Base-by-base conservation (phyloP, 2,113 vertebrate species). In the Trochalopteron elliotii region DNA sequence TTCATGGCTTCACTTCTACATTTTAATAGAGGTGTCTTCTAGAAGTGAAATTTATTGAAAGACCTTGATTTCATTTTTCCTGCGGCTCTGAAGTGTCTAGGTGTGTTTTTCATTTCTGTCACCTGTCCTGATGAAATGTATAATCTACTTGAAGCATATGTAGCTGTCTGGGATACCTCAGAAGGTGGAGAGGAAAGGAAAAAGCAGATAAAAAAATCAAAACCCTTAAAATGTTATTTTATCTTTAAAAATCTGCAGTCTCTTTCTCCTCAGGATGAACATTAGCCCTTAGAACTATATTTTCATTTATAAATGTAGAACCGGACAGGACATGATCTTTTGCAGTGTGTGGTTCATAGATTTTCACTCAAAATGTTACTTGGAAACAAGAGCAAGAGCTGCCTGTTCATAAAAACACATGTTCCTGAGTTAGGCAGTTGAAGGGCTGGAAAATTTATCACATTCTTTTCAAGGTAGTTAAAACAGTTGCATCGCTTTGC, bases 11-110 rank as follows among this genome's bases (percentile, higher is more conserved):
- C 7, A 9, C 53, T 68, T 80, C 93, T 91, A 42, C 23, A 42
- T 93, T 94, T 96, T 93, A 91, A 89, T 93, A 91, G 86, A 90
- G 12, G 71, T 93, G 71, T 71, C 84, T 94, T 94, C 92, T 67
- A 70, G 61, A 77, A 75, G 56, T n/a, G 31, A 90, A 94, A 96
- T 96, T 94, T 97, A 95, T 96, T 75, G 92, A 78, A 94, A 74
- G 44, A 91, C 3, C 20, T 80, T 53, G 80, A 75, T 85, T 94
- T 92, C 31, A 91, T 92, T 93, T 94, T 75, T 91, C 47, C 56
- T 89, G 76, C 2, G 19, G 18, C 55, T 90, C 77, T 89, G 82
- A 91, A 92, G 44, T 81, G 31, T 78, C 55, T 80, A 71, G 50
- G 33, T 63, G 50, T 80, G 20, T 83, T 92, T 95, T 95, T 90